A percentile compares a stretch with the other conserved stretches of the same genome.
These are phyloP conservation scores for Eilema caniola DNA, from an alignment of 2,888 invertebrate genomes.

Conservation along the genomic window DNA sequence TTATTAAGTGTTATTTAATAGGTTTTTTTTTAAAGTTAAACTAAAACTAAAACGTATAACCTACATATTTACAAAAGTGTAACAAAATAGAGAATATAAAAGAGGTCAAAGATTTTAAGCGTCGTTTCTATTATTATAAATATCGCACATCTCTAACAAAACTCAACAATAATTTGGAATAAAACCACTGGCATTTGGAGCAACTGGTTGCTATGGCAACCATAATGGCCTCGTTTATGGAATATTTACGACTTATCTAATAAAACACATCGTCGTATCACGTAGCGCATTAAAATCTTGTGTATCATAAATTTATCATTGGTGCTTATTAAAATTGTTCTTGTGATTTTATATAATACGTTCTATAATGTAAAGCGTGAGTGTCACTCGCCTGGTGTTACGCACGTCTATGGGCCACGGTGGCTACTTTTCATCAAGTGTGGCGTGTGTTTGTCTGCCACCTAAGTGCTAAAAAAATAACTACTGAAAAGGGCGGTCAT, in stretches of 20 bases:
- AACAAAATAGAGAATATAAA: too few relatives aligned
- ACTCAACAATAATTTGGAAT: conserved; percentile 24
- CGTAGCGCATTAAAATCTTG: conserved; percentile 61
- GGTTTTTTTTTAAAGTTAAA: too few relatives aligned
- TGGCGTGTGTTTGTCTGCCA: too few relatives aligned
- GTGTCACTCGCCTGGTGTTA: too few relatives aligned
- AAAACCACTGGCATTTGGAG: conserved; percentile 54
- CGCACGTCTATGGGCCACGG: too few relatives aligned
- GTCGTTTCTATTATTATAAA: not conserved
- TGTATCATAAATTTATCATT: conserved; percentile 46
- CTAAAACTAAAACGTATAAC: too few relatives aligned
- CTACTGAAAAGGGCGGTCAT: not conserved
- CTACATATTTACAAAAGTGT: too few relatives aligned
- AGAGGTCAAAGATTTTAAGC: too few relatives aligned
- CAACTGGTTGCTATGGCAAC: conserved; percentile 44
- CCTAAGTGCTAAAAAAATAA: too few relatives aligned
- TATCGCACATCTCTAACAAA: conserved; percentile 10
- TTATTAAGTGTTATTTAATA: too few relatives aligned
- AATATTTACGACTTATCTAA: conserved; percentile 67
- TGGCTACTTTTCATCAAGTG: too few relatives aligned
- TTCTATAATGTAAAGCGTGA: too few relatives aligned
- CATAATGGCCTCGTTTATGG: conserved; percentile 64
- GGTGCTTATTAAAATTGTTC: conserved; percentile 41
- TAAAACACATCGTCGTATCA: conserved; percentile 65
- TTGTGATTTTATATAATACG: not conserved